Conservation (phyloP, 2,888 invertebrate genomes). For the Cephus pygmeus region DNA sequence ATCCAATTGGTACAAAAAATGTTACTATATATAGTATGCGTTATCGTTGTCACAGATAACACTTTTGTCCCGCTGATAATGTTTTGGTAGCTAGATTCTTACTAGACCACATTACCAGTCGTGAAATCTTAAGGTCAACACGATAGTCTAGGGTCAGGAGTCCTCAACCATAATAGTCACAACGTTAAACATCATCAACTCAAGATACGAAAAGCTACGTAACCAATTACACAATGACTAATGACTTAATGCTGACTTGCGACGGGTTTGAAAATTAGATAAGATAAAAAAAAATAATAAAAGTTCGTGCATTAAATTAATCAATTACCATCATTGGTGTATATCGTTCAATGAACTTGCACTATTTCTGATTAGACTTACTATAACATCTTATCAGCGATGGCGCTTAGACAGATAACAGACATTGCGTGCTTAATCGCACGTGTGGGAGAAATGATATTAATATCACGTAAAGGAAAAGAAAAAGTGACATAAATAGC, state of each 20-base stretch:
- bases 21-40: background rate
- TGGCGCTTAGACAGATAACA: background rate
- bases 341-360: background rate
- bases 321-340: background rate
- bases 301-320: background rate
- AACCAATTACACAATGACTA: slow-evolving; percentile 38
- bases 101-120: background rate
- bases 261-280: background rate
- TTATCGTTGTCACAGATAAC: background rate
- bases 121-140: background rate
- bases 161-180: slow-evolving; percentile 14
- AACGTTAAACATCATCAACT: background rate
- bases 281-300: background rate
- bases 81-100: background rate
- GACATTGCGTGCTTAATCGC: background rate
- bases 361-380: background rate
- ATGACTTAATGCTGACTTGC: background rate
- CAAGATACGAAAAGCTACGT: slow-evolving; percentile 27
- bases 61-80: background rate
- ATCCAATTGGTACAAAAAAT: background rate
- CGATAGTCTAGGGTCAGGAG: slow-evolving; percentile 3
- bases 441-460: background rate
- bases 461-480: background rate
- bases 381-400: background rate
- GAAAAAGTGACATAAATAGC: background rate